Percentiles rank a stretch among this genome's conserved stretches.
Evolutionary conservation across 2,888 invertebrate genomes (phyloP).

Genomic region (Diadromus collaris): DNA sequence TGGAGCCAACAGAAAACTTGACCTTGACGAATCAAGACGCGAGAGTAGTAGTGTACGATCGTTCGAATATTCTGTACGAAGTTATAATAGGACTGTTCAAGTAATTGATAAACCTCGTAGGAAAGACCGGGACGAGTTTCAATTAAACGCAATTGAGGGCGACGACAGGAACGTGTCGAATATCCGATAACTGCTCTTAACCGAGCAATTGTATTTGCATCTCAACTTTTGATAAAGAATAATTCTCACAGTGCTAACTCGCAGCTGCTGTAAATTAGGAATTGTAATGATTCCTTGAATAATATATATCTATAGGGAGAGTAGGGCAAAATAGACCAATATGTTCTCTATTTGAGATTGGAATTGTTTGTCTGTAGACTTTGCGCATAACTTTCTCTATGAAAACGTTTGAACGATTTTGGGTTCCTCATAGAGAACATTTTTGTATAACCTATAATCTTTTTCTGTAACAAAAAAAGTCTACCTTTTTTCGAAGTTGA

Average conservation of each 20-base stretch:
- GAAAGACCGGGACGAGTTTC: conserved; percentile 35
- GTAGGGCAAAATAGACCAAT: background rate
- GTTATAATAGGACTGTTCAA: conserved; percentile 1
- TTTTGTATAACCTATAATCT: too few species aligned
- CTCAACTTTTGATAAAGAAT: conserved; percentile 6
- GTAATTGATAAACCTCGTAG: conserved; percentile 30
- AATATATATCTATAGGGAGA: background rate
- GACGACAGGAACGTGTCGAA: conserved; percentile 42
- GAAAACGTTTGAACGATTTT: too few species aligned
- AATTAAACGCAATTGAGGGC: conserved; percentile 54
- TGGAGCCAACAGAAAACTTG: conserved; percentile 34
- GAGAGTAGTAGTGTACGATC: background rate
- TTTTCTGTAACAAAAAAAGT: too few species aligned
- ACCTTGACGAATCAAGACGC: conserved; percentile 27
- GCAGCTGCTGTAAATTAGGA: background rate
- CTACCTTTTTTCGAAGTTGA: too few species aligned
- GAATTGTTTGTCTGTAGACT: too few species aligned
- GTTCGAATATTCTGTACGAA: conserved; percentile 5
- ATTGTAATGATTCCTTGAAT: background rate
- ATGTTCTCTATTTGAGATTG: too few species aligned
- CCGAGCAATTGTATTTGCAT: conserved; percentile 28
- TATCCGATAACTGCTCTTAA: conserved; percentile 18
- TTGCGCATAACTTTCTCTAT: too few species aligned
- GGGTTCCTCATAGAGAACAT: too few species aligned
- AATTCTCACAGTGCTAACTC: background rate